These are phyloP conservation scores for Taenaris catops DNA, from an alignment of 2,888 invertebrate genomes.

Conservation along the genomic window DNA sequence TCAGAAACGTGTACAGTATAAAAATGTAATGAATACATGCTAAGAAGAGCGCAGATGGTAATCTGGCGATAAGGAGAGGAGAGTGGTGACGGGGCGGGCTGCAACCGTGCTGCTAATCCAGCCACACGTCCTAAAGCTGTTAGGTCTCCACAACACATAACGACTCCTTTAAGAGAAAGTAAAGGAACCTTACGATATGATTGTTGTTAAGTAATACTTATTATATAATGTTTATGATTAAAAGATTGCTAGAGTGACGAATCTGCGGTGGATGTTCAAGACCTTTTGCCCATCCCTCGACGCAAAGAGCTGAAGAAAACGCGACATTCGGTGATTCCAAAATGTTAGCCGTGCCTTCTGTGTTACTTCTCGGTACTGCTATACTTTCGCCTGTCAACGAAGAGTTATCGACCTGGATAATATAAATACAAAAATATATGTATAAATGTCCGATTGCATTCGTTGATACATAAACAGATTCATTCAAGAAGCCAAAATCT, in stretches of 20 bases:
- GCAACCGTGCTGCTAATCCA: slow-evolving; percentile 93
- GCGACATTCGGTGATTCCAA: slow-evolving; percentile 95
- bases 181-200: too few relatives aligned
- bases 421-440: too few relatives aligned
- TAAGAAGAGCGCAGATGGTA: slow-evolving; percentile 95
- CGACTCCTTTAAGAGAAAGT: too few relatives aligned
- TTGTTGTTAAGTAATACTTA: too few relatives aligned
- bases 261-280: too few relatives aligned
- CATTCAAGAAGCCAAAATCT: too few relatives aligned
- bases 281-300: slow-evolving; percentile 93
- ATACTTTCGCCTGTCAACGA: slow-evolving; percentile 96
- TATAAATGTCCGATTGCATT: too few relatives aligned
- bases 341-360: slow-evolving; percentile 94
- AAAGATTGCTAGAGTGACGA: too few relatives aligned
- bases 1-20: too few relatives aligned
- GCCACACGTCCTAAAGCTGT: slow-evolving; percentile 94
- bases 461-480: too few relatives aligned
- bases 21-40: too few relatives aligned
- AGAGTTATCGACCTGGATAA: slow-evolving; percentile 79
- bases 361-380: slow-evolving; percentile 91
- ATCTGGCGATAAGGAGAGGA: slow-evolving; percentile 97
- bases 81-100: slow-evolving; percentile 97
- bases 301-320: slow-evolving; percentile 96
- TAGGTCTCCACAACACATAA: slow-evolving; percentile 93
- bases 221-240: too few relatives aligned